A percentile compares a stretch with the other conserved stretches of the same genome.
These are phyloP conservation scores for Pogonognathellus flavescens DNA, from an alignment of 1,140 invertebrate species.

Conservation along the genomic window DNA sequence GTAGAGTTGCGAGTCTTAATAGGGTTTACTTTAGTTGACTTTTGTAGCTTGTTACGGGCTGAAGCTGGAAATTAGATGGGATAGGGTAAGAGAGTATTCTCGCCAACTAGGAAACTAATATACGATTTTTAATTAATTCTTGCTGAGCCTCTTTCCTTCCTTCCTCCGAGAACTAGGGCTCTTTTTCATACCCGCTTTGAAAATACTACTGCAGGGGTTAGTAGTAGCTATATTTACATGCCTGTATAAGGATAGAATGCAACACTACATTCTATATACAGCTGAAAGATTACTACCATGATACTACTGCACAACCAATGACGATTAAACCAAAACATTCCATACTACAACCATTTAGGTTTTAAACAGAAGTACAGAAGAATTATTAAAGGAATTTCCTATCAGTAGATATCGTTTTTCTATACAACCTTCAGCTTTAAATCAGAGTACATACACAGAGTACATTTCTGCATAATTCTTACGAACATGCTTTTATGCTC, in stretches of 20 bases:
- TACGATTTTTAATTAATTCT: constrained; percentile 52
- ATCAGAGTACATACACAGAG: no score
- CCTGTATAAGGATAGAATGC: no score
- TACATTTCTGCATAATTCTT: no score
- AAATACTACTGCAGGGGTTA: not conserved
- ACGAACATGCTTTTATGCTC: no score
- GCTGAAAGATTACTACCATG: no score
- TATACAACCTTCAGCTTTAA: no score
- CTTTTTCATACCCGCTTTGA: not conserved
- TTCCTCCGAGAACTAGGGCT: not conserved
- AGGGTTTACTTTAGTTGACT: constrained; percentile 1
- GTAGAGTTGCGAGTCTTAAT: not conserved
- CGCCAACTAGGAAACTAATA: constrained; percentile 19
- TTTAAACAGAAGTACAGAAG: no score
- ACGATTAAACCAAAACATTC: no score
- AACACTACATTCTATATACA: not conserved
- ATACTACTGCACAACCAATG: no score
- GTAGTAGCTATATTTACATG: not conserved
- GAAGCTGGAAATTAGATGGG: constrained; percentile 12
- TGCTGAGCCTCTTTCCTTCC: not conserved
- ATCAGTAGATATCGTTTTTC: no score
- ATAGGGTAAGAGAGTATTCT: not conserved
- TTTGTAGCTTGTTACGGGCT: constrained; percentile 3
- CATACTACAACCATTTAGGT: no score
- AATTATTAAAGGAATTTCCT: no score